A percentile compares a stretch with the other conserved stretches of the same genome.
phyloP scores from a whole-genome alignment of 2,113 vertebrate genomes.

The Cacatua alba region DNA sequence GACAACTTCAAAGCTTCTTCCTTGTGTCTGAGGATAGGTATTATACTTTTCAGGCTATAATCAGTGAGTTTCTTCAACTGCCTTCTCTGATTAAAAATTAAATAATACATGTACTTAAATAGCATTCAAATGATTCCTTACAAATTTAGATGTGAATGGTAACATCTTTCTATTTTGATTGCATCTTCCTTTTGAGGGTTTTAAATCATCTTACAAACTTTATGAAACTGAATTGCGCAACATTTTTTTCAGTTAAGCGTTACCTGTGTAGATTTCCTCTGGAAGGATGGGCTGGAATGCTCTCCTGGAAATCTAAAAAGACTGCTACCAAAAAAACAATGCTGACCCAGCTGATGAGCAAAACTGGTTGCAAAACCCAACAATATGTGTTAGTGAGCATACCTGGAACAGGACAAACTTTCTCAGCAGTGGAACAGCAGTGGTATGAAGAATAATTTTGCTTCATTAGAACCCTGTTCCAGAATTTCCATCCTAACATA shows the following conservation, averaged over 20 bases:
- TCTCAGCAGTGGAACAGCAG: background rate
- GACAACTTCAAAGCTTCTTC: background rate
- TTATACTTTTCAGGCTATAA: background rate
- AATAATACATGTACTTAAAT: background rate
- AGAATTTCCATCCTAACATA: background rate
- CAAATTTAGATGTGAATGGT: background rate
- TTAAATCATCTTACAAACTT: background rate
- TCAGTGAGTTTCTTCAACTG: background rate
- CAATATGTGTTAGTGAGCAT: fast-evolving
- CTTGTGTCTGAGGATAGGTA: background rate
- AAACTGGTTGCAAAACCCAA: background rate
- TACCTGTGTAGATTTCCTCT: background rate
- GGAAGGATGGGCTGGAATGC: background rate
- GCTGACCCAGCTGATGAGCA: background rate
- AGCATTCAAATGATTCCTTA: background rate
- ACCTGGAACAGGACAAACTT: background rate
- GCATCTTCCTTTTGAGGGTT: background rate
- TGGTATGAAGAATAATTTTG: background rate
- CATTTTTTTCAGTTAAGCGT: background rate
- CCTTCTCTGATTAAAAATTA: background rate
- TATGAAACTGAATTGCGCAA: background rate
- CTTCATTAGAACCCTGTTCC: background rate
- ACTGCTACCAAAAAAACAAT: background rate
- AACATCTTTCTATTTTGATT: background rate
- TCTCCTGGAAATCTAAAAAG: background rate